Conservation (phyloP, 2,888 invertebrate genomes). For the Meliscaeva auricollis region DNA sequence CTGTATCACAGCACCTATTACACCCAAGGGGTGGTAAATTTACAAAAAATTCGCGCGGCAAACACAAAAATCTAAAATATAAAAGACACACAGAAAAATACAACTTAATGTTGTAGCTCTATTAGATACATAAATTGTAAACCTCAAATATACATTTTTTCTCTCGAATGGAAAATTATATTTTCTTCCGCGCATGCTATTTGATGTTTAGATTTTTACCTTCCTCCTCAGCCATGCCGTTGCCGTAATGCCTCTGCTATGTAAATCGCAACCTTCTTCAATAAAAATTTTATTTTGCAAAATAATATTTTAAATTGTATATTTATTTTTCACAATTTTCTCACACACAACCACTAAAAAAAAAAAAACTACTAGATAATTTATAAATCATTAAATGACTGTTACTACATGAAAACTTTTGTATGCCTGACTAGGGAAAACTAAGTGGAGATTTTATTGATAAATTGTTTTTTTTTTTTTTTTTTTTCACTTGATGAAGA, state of each 20-base stretch:
- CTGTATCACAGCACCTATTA: slow-evolving; percentile 13
- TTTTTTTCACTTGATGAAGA: no score
- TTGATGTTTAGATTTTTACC: slow-evolving; percentile 44
- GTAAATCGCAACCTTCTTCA: no score
- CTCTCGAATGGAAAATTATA: slow-evolving; percentile 10
- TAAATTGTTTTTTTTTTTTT: slow-evolving; percentile 20
- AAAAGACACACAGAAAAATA: slow-evolving; percentile 56
- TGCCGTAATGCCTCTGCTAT: background rate
- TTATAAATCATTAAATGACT: background rate
- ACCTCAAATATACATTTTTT: slow-evolving; percentile 38
- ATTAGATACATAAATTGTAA: slow-evolving; percentile 56
- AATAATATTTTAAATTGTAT: slow-evolving; percentile 13
- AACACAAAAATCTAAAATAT: slow-evolving; percentile 3
- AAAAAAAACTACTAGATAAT: background rate
- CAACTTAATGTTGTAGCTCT: slow-evolving; percentile 52
- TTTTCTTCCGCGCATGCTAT: slow-evolving; percentile 63
- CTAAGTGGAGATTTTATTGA: background rate
- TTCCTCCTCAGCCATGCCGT: slow-evolving; percentile 64
- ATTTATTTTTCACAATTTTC: slow-evolving; percentile 1
- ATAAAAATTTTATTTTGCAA: background rate
- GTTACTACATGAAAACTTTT: background rate
- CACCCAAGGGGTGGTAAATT: background rate
- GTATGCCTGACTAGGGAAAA: background rate
- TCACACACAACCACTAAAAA: background rate
- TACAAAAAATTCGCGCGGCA: background rate